Base-by-base conservation (phyloP, 2,888 invertebrate species). In the Junonia oenone region DNA sequence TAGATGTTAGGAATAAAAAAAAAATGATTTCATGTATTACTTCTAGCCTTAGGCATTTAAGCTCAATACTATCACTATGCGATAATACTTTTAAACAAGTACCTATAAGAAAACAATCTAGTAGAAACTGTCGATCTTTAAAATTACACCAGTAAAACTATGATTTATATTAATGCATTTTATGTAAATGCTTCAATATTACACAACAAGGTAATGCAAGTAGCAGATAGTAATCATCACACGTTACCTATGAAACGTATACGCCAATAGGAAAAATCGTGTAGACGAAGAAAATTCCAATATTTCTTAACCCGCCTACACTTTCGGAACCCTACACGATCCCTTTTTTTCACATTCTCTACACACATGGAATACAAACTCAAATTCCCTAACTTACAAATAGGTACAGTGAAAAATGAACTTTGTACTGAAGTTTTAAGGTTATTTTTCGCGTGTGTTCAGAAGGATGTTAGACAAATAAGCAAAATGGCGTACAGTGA, bases 261-360 rank as follows among this genome's bases (percentile, higher is more conserved):
- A 72, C 75, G 54, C 83, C 83, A 83, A 83, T 82, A 72, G 67
- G 51, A 49, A 64, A 68, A 70, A 55, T n/a, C 1, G 4, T 29
- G 29, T 1, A 29, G 29, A 9, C 29, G 67, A 66, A 63, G 71
- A 75, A 80, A 76, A 72, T 73, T 69, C 65, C 68, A 70, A 75
- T 73, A 77, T 81, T 81, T 79, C 69, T 66, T 67, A 67, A 75
- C 76, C 73, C 78, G 67, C 67, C 68, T 66, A 62, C 61, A 68
- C 69, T 62, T 68, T 58, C 65, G 19, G 22, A 26, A 13, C 68
- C 67, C 61, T 65, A 68, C 63, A 48, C 67, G 57, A 61, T 60
- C 63, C 64, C 63, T 68, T 63, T 62, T 43, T 33, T 64, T 67
- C 72, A 71, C 62, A 68, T 72, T 62, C 67, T 66, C 61, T 62